Base-by-base conservation (phyloP, 2,113 vertebrate genomes). In the Nestor notabilis region DNA sequence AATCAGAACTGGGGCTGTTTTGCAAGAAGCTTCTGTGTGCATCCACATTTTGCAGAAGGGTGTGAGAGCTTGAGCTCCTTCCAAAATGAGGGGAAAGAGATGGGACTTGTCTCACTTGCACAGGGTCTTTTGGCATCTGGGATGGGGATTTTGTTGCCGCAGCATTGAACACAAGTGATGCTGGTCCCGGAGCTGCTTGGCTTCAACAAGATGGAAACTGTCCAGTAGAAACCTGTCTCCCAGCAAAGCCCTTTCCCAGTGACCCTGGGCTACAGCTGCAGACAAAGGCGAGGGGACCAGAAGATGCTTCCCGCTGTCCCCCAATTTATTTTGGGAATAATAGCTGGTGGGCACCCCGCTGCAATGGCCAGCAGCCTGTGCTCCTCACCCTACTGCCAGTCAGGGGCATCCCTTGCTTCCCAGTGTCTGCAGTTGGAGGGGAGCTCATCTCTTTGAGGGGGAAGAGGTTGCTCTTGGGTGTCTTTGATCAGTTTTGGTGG, bases 401-500 rank as follows among this genome's bases (percentile, higher is more conserved):
- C 20, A 7, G 13, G 50, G 24, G 4, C 10, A 7, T 41, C 35
- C 44, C 46, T 66, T 80, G 25, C 33, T 91, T 87, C 50, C 24
- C 8, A 4, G 35, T 35, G 79, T 29, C 0, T 0, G 61, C 66
- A 18, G 5, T 13, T 4, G 13, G 41, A 81, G 23, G 13, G 10
- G 63, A 80, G 23, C 25, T 89, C 23, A 15, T 28, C 44, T 17
- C 9, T 41, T 44, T 35, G 31, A 39, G 10, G 16, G 37, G 56
- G 24, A 29, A 61, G 37, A 82, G 28, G 14, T 63, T 75, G 71
- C 13, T 69, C 52, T 90, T 46, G 18, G 3, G 2, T 60, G 24
- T 69, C 44, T 74, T 63, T 3, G 3, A 53, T 77, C 44, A 25
- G 37, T 61, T 12, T 27, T 35, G 16, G 35, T 61, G 56, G 35